A percentile compares a stretch with the other conserved stretches of the same genome.
Conservation (phyloP, 2,797 vertebrate genomes). For the Loriculus beryllinus region DNA sequence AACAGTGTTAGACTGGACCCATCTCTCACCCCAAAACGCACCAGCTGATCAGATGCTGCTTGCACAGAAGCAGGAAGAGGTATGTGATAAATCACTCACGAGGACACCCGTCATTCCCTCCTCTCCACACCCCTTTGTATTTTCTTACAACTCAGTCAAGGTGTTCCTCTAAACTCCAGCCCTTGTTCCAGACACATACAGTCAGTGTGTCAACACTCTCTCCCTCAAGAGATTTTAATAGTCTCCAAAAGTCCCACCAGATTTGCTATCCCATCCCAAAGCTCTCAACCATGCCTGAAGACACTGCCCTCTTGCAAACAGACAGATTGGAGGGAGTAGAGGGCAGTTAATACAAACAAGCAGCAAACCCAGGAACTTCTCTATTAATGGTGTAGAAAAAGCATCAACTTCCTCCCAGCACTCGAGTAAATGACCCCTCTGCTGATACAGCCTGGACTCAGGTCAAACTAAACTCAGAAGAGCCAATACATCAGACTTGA, state of each 20-base stretch:
- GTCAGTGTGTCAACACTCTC: background rate
- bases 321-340: background rate
- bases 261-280: background rate
- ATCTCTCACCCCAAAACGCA: background rate
- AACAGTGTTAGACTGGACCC: background rate
- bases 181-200: background rate
- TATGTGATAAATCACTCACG: background rate
- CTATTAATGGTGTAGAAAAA: background rate
- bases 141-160: background rate
- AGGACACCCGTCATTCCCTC: background rate
- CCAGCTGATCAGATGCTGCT: background rate
- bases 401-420: background rate
- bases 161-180: background rate
- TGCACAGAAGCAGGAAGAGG: background rate
- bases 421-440: background rate
- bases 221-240: background rate
- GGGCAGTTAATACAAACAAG: background rate
- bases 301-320: background rate
- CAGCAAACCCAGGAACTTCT: background rate
- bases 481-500: background rate
- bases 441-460: background rate
- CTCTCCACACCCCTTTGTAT: background rate
- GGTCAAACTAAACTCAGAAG: background rate
- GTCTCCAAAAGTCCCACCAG: background rate
- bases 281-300: background rate